These are phyloP conservation scores for Pseudorectes ferrugineus DNA, from an alignment of 2,113 vertebrate species.

Conservation along the genomic window DNA sequence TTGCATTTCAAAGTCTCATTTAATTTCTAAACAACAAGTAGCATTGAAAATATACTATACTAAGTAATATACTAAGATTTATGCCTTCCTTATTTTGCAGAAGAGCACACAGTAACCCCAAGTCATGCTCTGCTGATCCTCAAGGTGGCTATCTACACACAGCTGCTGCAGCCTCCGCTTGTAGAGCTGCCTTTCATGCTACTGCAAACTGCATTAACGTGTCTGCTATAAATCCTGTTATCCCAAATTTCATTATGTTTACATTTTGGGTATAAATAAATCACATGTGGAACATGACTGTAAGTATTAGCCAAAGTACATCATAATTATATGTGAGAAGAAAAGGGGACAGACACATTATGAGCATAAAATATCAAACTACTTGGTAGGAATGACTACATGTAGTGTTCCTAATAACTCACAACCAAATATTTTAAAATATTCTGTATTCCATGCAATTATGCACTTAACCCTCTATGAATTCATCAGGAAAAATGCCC, in stretches of 20 bases:
- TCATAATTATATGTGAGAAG: background rate
- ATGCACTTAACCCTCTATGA: background rate
- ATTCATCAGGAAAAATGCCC: background rate
- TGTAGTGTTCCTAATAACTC: background rate
- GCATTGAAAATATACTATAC: background rate
- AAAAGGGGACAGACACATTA: background rate
- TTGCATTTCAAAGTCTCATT: background rate
- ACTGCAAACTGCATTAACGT: background rate
- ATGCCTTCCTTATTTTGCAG: background rate
- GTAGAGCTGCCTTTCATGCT: background rate
- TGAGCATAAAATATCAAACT: background rate
- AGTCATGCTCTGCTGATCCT: constrained; percentile 2
- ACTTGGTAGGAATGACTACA: background rate
- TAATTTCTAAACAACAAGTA: background rate
- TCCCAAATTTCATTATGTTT: background rate
- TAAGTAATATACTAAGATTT: background rate
- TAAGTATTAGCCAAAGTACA: background rate
- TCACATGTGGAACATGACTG: rapidly evolving
- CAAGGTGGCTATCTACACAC: constrained; percentile 39
- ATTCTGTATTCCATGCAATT: background rate
- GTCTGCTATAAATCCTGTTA: background rate
- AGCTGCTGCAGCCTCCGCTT: background rate
- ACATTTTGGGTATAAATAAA: background rate
- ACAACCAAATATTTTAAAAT: background rate
- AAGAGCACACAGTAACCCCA: rapidly evolving